Base-by-base conservation (phyloP, 2,888 invertebrate genomes). In the Geotrupes spiniger region DNA sequence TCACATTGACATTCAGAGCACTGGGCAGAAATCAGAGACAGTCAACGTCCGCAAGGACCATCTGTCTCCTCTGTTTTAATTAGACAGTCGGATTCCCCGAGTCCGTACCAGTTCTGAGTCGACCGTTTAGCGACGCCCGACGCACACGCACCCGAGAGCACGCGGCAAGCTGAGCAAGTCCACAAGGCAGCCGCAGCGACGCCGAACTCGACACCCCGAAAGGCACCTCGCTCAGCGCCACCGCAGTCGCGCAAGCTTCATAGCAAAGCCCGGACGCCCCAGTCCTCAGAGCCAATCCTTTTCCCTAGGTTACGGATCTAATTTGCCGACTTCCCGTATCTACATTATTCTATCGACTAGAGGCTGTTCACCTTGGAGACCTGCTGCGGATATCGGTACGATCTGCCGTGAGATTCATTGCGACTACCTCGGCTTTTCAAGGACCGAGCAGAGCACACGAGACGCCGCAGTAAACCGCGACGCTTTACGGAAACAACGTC, bases 61-160 rank as follows among this genome's bases (percentile, higher is more conserved):
- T 82, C 81, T 77, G 79, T 79, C 81, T 81, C 80, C 81, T 80
- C 77, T 81, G 80, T 81, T 81, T 82, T 81, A 78, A 81, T 82
- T 80, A 81, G 78, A 80, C 72, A 75, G 75, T 76, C 77, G 76
- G 77, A 75, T 76, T 76, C 76, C 76, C 75, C 76, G 74, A 74
- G 76, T 74, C 74, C 56, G 51, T 57, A 53, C 51, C 57, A 57
- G 79, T 80, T 80, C 78, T 76, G 76, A 78, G 74, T 70, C 17
- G 15, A 38, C 21, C 1, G 15, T 14, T 38, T n/a, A 38, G 17
- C 76, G 76, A 76, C 73, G 66, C 72, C 69, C 73, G 78, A 39
- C 17, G 40, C 26, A 39, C 40, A 26, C 26, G n/a, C 40, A 10
- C 40, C 15, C 10, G 25, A 16, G 12, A 8, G 26, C 40, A 59